Percentiles rank a stretch among this genome's conserved stretches.
phyloP scores from a whole-genome alignment of 2,888 invertebrate species.

The Lasioglossum morio region DNA sequence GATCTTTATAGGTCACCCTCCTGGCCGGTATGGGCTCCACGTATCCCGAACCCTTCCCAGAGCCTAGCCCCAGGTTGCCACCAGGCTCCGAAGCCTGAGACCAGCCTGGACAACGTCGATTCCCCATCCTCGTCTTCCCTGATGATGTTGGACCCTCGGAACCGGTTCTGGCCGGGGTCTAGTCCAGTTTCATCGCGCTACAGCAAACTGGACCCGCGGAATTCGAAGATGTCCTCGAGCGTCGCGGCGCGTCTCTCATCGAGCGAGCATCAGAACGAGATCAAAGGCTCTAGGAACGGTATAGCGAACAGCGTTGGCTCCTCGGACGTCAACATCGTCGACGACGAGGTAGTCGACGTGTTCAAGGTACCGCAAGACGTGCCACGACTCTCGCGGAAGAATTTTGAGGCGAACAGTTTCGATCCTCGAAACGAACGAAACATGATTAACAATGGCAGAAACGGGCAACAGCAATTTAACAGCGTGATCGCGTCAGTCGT shows the following conservation, averaged over 20 bases:
- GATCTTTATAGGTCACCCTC: conserved; percentile 87
- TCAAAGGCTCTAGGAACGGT: conserved; percentile 47
- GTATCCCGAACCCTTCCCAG: conserved; percentile 82
- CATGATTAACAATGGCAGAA: conserved; percentile 22
- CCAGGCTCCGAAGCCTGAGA: conserved; percentile 51
- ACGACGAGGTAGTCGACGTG: conserved; percentile 37
- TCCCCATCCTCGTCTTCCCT: conserved; percentile 78
- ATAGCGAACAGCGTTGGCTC: conserved; percentile 28
- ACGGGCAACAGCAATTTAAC: conserved; percentile 34
- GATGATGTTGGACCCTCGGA: conserved; percentile 74
- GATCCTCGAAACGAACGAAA: conserved; percentile 60
- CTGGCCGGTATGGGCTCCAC: conserved; percentile 87
- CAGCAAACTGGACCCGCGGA: conserved; percentile 10
- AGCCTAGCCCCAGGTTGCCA: conserved; percentile 60
- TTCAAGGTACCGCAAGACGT: conserved; percentile 76
- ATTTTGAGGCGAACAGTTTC: conserved; percentile 67
- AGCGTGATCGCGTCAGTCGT: conserved; percentile 33
- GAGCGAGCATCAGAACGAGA: conserved; percentile 10
- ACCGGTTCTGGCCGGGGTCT: conserved; percentile 79
- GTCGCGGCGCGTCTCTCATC: conserved; percentile 30
- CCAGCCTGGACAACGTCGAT: conserved; percentile 64
- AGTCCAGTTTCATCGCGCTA: conserved; percentile 71
- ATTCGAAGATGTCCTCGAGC: conserved; percentile 25
- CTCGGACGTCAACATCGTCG: conserved; percentile 18
- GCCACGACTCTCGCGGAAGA: conserved; percentile 66